Conservation (phyloP, 2,888 invertebrate species). For the Troilus luridus region DNA sequence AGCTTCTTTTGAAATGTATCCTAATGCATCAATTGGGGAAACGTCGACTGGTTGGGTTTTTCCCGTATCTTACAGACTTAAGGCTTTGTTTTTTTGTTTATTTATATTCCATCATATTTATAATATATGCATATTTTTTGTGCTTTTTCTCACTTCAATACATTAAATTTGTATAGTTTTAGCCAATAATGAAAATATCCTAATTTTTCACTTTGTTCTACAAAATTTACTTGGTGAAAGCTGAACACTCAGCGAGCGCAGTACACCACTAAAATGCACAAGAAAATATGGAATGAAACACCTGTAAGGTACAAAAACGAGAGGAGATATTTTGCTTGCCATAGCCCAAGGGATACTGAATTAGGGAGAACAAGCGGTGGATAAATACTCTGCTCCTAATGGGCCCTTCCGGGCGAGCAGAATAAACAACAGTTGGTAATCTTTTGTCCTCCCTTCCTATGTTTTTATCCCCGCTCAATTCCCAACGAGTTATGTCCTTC, state of each 20-base stretch:
- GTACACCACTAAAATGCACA: neutral
- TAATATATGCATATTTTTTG: too few species aligned
- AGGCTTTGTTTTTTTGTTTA: too few species aligned
- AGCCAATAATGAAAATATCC: too few species aligned
- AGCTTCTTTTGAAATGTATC: too few species aligned
- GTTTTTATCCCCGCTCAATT: conserved; percentile 1
- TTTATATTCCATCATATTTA: too few species aligned
- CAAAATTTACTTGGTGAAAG: too few species aligned
- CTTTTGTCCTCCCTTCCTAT: neutral
- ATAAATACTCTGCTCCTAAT: neutral
- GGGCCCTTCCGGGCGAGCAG: neutral
- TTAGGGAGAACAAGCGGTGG: neutral
- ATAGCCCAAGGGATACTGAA: neutral
- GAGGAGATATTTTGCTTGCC: neutral
- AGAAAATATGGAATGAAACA: neutral
- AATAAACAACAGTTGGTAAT: neutral
- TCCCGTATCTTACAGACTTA: too few species aligned
- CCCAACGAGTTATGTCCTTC: neutral
- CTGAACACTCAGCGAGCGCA: neutral
- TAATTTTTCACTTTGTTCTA: too few species aligned
- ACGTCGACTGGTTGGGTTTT: too few species aligned
- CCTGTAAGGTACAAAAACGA: conserved; percentile 11
- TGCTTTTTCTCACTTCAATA: too few species aligned
- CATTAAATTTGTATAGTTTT: too few species aligned
- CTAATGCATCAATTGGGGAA: too few species aligned